Base-by-base conservation (phyloP, 2,797 vertebrate species). In the Novumbra hubbsi region DNA sequence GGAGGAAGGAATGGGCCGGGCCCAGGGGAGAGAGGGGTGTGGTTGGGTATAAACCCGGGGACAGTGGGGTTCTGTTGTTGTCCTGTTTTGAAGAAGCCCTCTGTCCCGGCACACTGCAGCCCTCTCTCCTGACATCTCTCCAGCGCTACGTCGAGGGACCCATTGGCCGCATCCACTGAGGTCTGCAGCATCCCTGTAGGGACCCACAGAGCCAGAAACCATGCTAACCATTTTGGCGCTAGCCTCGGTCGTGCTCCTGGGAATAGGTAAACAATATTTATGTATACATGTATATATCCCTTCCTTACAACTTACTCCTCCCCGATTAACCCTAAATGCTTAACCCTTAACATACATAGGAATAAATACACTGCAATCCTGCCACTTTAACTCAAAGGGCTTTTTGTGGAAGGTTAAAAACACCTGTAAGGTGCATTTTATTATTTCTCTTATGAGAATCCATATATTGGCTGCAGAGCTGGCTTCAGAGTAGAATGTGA, bases 141-240 rank as follows among this genome's bases (percentile, higher is more conserved):
- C 73, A 73, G 73, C 81, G 77, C 75, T 71, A 38, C 80, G 78
- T 73, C 76, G 77, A 41, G 80, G 88, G 82, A 84, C 82, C 77
- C 83, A 27, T 73, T 80, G 1, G 55, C 78, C 1, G 71, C 78
- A 79, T 84, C 78, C 82, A 60, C 69, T 79, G 67, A 62, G 68
- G 57, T 84, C 81, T 7, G 71, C 52, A 55, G 11, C 75, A 1
- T 78, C 85, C 52, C 66, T 30, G 41, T 16, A 48, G 57, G 66
- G 70, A 60, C 62, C 48, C 14, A 19, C 24, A 49, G 66, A 85
- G 81, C 82, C 80, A 79, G 84, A 80, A 85, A 89, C 82, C 90
- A 94, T 94, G 93, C 82, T 94, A 84, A 90, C 87, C 80, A 79
- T 92, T 77, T 81, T 92, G 88, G 91, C 88, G 80, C 84, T 94